Base-by-base conservation (phyloP, 2,797 vertebrate species). In the Coregonus sp. region DNA sequence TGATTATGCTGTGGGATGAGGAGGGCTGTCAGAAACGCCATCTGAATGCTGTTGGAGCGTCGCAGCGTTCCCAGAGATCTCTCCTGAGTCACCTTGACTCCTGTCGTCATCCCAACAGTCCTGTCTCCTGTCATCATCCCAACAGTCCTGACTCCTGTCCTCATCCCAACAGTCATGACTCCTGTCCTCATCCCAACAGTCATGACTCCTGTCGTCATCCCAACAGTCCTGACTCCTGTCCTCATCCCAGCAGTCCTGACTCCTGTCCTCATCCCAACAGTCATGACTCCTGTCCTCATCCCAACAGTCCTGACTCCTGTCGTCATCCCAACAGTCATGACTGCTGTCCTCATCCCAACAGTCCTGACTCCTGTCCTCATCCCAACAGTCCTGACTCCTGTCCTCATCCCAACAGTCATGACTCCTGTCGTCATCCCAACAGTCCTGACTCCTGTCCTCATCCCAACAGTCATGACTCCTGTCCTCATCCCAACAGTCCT, bases 1-100 rank as follows among this genome's bases (percentile, higher is more conserved):
- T 80, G 80, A 89, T 86, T 86, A 82, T 86, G 78, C 82, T 69
- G 77, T 73, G 1, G 80, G 75, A 82, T 85, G 86, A 88, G 82
- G 75, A 79, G 78, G 80, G 81, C 84, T 73, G 74, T 80, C 79
- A 78, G 73, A 80, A 80, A 76, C 40, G 9, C 40, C 40, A 9
- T 47, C 40, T 2, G 40, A 47, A 47, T 47, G 9, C 40, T 12
- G 40, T 47, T 47, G 40, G 40, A 47, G 40, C 40, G 2, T 47
- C 2, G 9, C 40, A 47, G 40, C 40, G 2, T 47, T 47, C 40
- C 40, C 40, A 47, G 40, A 47, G 40, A 11, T 12, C 40, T 47
- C 82, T 56, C 47, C 70, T 75, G 69, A 72, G 51, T 20, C 63
- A 81, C 70, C 31, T 67, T 73, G 51, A 80, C 76, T 54, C 15